Evolutionary conservation across 53 echinoderm and acorn worm genomes (phyloP).

Genomic region (Pentamera pediparva): DNA sequence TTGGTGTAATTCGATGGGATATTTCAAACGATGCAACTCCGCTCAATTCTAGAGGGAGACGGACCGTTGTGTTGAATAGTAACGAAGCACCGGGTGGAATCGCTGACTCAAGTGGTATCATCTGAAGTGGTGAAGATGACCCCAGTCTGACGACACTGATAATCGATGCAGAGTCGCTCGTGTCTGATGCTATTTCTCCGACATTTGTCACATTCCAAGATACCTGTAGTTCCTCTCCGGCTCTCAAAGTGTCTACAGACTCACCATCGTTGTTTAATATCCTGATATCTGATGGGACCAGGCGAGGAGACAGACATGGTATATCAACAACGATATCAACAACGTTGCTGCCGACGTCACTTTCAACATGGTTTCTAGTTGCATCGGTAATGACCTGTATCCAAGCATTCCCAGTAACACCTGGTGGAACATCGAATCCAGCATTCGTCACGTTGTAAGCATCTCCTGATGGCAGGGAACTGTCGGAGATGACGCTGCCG

Average conservation of each 20-base stretch:
- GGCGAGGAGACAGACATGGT: not conserved
- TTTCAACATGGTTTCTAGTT: not conserved
- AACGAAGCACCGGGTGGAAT: not conserved
- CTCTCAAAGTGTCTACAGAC: not conserved
- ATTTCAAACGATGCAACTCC: not conserved
- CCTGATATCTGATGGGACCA: not conserved
- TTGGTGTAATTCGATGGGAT: not conserved
- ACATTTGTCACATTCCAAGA: not conserved
- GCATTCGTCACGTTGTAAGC: conserved; percentile 1
- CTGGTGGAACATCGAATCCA: not conserved
- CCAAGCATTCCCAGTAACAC: not conserved
- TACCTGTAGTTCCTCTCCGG: conserved; percentile 1
- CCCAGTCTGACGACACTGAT: not conserved
- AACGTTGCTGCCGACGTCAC: not conserved
- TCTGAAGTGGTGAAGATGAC: not conserved
- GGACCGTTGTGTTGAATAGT: not conserved
- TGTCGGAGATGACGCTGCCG: not conserved
- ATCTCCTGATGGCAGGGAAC: not conserved
- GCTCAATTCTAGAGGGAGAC: not conserved
- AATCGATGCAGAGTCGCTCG: no score
- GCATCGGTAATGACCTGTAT: conserved; percentile 1
- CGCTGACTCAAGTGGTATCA: not conserved
- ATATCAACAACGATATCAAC: not conserved
- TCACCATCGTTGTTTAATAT: not conserved
- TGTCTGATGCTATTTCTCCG: not conserved